phyloP scores from a whole-genome alignment of 1,140 invertebrate genomes.

The Steinernema feltiae region DNA sequence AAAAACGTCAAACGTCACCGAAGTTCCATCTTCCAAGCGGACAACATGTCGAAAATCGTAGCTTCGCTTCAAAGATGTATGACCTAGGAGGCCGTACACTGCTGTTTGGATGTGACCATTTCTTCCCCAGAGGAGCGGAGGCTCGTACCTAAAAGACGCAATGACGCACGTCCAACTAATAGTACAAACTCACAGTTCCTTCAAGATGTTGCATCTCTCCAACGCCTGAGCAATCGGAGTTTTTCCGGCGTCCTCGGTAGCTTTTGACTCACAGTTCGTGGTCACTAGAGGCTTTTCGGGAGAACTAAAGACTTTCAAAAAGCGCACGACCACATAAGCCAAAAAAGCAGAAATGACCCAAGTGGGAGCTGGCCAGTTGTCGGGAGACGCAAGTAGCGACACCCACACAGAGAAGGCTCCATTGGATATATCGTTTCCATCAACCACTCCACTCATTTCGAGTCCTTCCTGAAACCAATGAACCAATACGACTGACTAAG shows the following conservation, averaged over 20 bases:
- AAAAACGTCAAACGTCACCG: slow-evolving; percentile 83
- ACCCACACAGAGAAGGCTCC: neutral
- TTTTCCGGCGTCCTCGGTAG: slow-evolving; percentile 24
- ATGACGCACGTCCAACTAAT: slow-evolving; percentile 20
- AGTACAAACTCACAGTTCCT: slow-evolving; percentile 38
- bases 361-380: neutral
- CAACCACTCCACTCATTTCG: neutral
- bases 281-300: slow-evolving; percentile 40
- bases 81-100: slow-evolving; percentile 78
- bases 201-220: slow-evolving; percentile 36
- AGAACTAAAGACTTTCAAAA: slow-evolving; percentile 38
- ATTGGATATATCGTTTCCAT: neutral
- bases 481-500: no score
- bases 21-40: slow-evolving; percentile 72
- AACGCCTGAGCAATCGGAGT: slow-evolving; percentile 37
- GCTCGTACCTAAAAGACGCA: slow-evolving; percentile 71
- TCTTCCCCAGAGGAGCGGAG: slow-evolving; percentile 84
- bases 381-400: neutral
- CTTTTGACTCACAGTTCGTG: slow-evolving; percentile 27
- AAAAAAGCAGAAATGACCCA: slow-evolving; percentile 17
- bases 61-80: slow-evolving; percentile 76
- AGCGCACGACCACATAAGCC: slow-evolving; percentile 23
- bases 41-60: slow-evolving; percentile 73
- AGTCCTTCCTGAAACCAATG: no score
- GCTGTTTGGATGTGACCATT: slow-evolving; percentile 87